Conservation (phyloP, 2,888 invertebrate genomes). For the Drosophila colorata region DNA sequence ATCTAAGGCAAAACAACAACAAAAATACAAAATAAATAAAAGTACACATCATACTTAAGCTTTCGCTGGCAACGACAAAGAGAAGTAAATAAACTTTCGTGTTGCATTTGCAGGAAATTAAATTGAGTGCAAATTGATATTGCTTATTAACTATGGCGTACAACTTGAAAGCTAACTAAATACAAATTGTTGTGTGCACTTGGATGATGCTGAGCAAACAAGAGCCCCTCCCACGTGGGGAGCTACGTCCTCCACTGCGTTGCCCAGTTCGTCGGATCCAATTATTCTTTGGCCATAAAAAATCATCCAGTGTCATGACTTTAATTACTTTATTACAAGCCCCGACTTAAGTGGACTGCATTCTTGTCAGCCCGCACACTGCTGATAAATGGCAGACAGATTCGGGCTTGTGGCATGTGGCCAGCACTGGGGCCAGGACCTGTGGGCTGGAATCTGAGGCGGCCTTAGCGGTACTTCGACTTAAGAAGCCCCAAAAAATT, state of each 20-base stretch:
- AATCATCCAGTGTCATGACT: slow-evolving; percentile 75
- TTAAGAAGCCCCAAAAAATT: slow-evolving; percentile 66
- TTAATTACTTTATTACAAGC: slow-evolving; percentile 80
- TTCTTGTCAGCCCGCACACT: slow-evolving; percentile 43
- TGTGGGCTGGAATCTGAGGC: slow-evolving; percentile 42
- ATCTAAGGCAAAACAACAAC: slow-evolving; percentile 16
- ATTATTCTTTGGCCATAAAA: slow-evolving; percentile 68
- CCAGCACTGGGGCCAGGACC: slow-evolving; percentile 10
- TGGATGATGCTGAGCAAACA: slow-evolving; percentile 4
- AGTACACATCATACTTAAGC: slow-evolving; percentile 19
- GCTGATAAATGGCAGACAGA: slow-evolving; percentile 39
- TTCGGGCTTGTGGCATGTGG: slow-evolving; percentile 26
- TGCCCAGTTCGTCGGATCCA: slow-evolving; percentile 25
- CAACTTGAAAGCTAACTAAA: slow-evolving; percentile 41
- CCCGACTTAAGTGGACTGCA: slow-evolving; percentile 41
- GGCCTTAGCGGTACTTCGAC: slow-evolving; percentile 70
- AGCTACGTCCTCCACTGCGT: neutral
- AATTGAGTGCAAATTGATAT: slow-evolving; percentile 67
- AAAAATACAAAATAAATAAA: slow-evolving; percentile 19
- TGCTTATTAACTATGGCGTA: slow-evolving; percentile 10
- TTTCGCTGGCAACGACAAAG: slow-evolving; percentile 34
- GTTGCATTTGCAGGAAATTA: slow-evolving; percentile 30
- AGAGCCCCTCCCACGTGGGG: neutral
- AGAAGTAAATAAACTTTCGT: slow-evolving; percentile 8
- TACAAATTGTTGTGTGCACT: slow-evolving; percentile 43